Evolutionary conservation across 2,888 invertebrate species (phyloP).

Genomic region (Polydrusus cervinus): DNA sequence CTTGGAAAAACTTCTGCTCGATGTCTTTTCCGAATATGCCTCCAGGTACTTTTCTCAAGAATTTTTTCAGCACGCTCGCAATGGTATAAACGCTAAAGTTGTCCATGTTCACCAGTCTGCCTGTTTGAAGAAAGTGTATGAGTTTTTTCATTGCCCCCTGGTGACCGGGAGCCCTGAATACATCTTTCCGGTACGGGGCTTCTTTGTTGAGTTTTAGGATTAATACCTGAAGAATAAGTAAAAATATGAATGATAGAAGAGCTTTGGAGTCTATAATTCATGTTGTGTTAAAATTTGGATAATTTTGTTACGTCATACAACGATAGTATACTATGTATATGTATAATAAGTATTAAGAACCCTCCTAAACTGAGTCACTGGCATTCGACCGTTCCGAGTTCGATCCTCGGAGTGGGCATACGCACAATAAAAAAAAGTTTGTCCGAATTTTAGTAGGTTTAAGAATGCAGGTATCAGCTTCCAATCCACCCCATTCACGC

Average conservation of each 20-base stretch:
- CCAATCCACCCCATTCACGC: too few relatives aligned
- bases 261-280: too few relatives aligned
- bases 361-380: too few relatives aligned
- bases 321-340: too few relatives aligned
- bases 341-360: too few relatives aligned
- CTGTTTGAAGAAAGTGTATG: slow-evolving; percentile 92
- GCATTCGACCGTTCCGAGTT: too few relatives aligned
- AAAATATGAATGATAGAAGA: too few relatives aligned
- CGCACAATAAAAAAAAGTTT: too few relatives aligned
- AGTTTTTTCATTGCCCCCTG: slow-evolving; percentile 96
- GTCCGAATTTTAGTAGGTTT: too few relatives aligned
- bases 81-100: slow-evolving; percentile 98
- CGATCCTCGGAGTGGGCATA: too few relatives aligned
- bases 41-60: slow-evolving; percentile 95
- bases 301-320: too few relatives aligned
- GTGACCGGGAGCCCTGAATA: slow-evolving; percentile 95
- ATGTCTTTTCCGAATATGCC: slow-evolving; percentile 96
- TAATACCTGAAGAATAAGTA: slow-evolving; percentile 78
- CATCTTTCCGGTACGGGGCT: slow-evolving; percentile 93
- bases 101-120: slow-evolving; percentile 92
- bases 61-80: slow-evolving; percentile 98
- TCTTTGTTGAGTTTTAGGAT: slow-evolving; percentile 96
- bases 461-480: too few relatives aligned
- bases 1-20: slow-evolving; percentile 91
- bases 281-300: background rate